Evolutionary conservation across 1,140 invertebrate species (phyloP), one percentile per base, ranked within the genome.

Genomic region (Mylabris phalerata): DNA sequence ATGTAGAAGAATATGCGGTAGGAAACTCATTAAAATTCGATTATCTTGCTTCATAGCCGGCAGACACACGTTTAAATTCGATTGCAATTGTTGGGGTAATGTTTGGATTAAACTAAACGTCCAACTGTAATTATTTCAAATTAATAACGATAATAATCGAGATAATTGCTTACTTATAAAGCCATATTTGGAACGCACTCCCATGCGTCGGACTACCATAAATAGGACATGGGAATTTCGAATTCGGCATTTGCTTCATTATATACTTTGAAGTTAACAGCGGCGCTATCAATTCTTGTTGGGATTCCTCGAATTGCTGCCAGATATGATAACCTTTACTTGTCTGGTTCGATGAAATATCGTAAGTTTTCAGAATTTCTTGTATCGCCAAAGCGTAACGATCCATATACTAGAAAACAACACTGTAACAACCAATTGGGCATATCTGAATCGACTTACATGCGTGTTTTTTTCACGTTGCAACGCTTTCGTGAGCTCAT

Each of bases 321-420:
- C 88, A 89, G 0, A 87, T 67, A 40, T 78, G 70, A 60, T 84
- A 84, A 60, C 79, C 80, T 10, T 45, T 32, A 48, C 65, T 64
- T 6, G 73, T 75, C 2, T 79, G 78, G 50, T 78, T 74, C 3
- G 85, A 84, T 10, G 80, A 81, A 51, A 90, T 86, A 9, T 82
- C 78, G 54, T 84, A 87, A 1, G 79, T 76, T 67, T 83, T 86
- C 46, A 91, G 70, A 60, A 87, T 86, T 71, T 89, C 87, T 74
- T 90, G 82, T 62, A 91, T 90, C 9, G 87, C 88, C 51, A 89
- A 69, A 6, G 85, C 84, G 69, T 86, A 86, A 61, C 82, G 79
- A 67, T 86, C 84, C 77, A 85, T 84, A 60, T 81, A 83, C 75
- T 55, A 19, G 19, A 19, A 19, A 19, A 19, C 19, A 2, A 19